Evolutionary conservation across 2,888 invertebrate species (phyloP), one percentile per base, ranked within the genome.

Genomic region (Drosophila testacea): DNA sequence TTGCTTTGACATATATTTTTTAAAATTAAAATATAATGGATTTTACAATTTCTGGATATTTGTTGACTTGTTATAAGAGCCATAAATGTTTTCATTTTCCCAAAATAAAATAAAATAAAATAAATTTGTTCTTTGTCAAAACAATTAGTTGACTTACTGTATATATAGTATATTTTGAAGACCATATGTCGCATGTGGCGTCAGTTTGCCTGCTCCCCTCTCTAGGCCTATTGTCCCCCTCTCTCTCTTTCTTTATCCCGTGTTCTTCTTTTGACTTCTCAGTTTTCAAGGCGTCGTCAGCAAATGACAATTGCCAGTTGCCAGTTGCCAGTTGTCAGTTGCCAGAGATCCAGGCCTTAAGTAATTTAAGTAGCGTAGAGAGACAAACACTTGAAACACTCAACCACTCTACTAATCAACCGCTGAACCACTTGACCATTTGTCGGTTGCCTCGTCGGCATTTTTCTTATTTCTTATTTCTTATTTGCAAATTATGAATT

Each of bases 111-210:
- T 22, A 1, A 22, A 22, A 22, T 22, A 22, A 22, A 22, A 22
- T 22, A 22, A 22, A 22, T 22, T 3, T 3, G 22, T 22, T 22
- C 22, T 22, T 22, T 22, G 22, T 22, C 3, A 22, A 22, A 22
- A 22, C 22, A 22, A 22, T 22, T 22, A 22, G 22, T 22, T 22
- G 22, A 22, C 22, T 2, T 3, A 22, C 22, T 22, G 22, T 22
- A 22, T 22, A 22, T 22, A 22, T 2, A 22, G 22, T 39, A 16
- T 10, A 38, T n/a, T 61, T 44, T 39, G 27, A 46, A 41, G 13
- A 60, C 47, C 73, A 76, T 73, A 70, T 76, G 78, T 70, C 64
- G 74, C 72, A 73, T 64, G 81, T 81, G 81, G 79, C 78, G 76
- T 77, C 75, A 72, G 39, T 73, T 57, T 28, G 47, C 28, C 39